Evolutionary conservation across 2,113 vertebrate species (phyloP).

Genomic region (Anarrhichthys ocellatus): DNA sequence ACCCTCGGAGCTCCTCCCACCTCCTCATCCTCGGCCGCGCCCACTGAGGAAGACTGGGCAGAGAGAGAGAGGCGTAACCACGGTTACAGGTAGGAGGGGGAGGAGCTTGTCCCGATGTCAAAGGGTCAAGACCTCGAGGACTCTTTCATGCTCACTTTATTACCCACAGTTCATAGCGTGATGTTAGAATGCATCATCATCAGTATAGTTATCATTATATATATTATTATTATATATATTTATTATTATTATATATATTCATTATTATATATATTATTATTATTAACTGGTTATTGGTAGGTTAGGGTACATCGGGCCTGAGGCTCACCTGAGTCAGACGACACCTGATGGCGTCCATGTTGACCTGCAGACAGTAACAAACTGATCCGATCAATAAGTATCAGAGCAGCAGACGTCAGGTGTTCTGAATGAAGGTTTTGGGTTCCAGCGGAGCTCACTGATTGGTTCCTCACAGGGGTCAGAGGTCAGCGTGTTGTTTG

Average conservation of each 20-base stretch:
- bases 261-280: too few species aligned
- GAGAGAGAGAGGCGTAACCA: background rate
- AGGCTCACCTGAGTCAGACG: slow-evolving; percentile 41
- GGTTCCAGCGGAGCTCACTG: background rate
- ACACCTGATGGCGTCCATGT: slow-evolving; percentile 29
- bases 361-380: slow-evolving; percentile 1
- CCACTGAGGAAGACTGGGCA: slow-evolving; percentile 15
- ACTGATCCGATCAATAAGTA: background rate
- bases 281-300: too few species aligned
- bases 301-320: too few species aligned
- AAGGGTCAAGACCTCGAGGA: too few species aligned
- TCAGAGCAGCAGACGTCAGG: too few species aligned
- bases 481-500: slow-evolving; percentile 53
- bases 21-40: slow-evolving; percentile 32
- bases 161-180: background rate
- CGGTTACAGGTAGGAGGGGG: background rate
- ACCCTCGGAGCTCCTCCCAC: slow-evolving; percentile 44
- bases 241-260: too few species aligned
- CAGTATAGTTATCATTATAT: too few species aligned
- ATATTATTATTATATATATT: too few species aligned
- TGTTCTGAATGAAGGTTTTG: too few species aligned
- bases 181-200: too few species aligned
- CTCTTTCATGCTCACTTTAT: background rate
- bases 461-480: slow-evolving; percentile 37
- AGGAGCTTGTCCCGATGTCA: background rate